Evolutionary conservation across 2,888 invertebrate genomes (phyloP), one percentile per base, ranked within the genome.

Genomic region (Drosophila suboccidentalis): DNA sequence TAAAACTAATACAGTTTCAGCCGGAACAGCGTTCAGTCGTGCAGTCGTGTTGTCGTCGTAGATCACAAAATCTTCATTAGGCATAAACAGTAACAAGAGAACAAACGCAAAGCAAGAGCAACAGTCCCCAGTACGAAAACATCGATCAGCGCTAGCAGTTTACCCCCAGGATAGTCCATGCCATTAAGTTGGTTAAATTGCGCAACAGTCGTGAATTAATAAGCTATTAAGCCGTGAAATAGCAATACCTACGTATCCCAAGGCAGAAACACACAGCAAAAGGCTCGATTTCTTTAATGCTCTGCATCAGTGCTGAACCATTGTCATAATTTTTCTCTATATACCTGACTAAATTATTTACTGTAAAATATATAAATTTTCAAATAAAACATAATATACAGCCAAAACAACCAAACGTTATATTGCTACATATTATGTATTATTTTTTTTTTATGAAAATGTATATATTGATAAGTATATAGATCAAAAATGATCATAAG

Each of bases 341-440:
- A 75, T 84, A 87, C 84, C 84, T 85, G 89, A 85, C 84, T 81
- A 89, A 87, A 87, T 89, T 84, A 70, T 81, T 76, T 80, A 80
- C 62, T 83, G 80, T 88, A 75, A 82, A 67, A 84, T 89, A 78
- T 78, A 87, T 81, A 80, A 57, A 78, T 72, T 83, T 86, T 75
- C 60, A 69, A 84, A 83, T 89, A 89, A 87, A 84, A 70, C 69
- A 85, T 77, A 77, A 80, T 85, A 85, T 84, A 81, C 87, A 89
- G 84, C 76, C 75, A 59, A 65, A 58, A 63, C 46, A 59, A 67
- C 43, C 51, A 63, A 54, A 53, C 53, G 13, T 70, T 63, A 66
- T 59, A 53, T 63, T 58, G 72, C 67, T 63, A 69, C 61, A 74
- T 81, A 81, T 75, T 64, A 82, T 82, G 67, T 68, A 67, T 72